Base-by-base conservation (phyloP, 2,113 vertebrate genomes). In the Psophia crepitans region DNA sequence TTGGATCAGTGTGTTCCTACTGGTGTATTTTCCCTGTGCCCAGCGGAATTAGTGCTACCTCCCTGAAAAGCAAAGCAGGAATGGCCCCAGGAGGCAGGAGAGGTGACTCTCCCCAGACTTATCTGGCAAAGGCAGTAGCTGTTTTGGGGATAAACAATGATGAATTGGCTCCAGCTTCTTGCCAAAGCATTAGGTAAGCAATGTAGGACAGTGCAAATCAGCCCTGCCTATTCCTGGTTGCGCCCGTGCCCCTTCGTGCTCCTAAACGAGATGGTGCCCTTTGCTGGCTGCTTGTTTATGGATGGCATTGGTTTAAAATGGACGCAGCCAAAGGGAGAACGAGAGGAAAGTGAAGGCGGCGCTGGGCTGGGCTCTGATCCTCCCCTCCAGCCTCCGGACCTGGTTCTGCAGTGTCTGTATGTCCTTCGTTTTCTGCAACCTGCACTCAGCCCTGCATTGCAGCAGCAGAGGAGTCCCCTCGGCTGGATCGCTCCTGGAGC, bases 371-470 rank as follows among this genome's bases (percentile, higher is more conserved):
- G 63, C 68, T 93, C 63, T 43, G 82, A 90, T 87, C 87, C 92
- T 85, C 87, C 89, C 75, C 87, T 94, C 79, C 87, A 84, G 83
- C 90, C 93, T 77, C 93, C 2, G 33, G 96, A 77, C 92, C 92
- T 20, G 46, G 65, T 94, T 96, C 96, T 97, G 97, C 97, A 97
- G 96, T 95, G 91, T 95, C 96, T 96, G 93, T 96, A 35, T 69
- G 97, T 94, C 97, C 97, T 97, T 98, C 97, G 12, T 46, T 94
- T 94, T 96, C 93, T 96, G 96, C 97, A 97, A 93, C 93, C 94
- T 95, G 95, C 93, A 90, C 91, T 96, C 57, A 97, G 94, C 96
- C 84, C 98, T 98, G 98, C 98, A 98, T 97, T 98, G 98, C 98
- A 98, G 98, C 92, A 97, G 90, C 88, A 61, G 49, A 93, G 80